These are phyloP conservation scores for Halotydeus destructor DNA, from an alignment of 1,140 invertebrate species.

Conservation along the genomic window DNA sequence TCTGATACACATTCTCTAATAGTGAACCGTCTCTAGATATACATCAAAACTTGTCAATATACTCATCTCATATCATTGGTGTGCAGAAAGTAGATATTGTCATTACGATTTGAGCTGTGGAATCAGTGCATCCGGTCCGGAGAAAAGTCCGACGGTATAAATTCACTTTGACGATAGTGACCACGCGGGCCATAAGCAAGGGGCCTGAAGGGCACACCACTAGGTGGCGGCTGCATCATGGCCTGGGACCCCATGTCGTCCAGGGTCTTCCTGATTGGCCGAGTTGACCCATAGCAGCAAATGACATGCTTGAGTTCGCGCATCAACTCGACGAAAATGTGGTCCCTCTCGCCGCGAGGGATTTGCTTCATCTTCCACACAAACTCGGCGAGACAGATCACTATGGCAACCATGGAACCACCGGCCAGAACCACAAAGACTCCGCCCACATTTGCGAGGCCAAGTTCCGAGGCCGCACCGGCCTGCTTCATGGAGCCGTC, in stretches of 20 bases:
- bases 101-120: no score
- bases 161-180: no score
- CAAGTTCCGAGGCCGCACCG: conserved; percentile 21
- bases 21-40: no score
- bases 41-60: no score
- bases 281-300: neutral
- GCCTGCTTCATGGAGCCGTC: conserved; percentile 18
- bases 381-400: neutral
- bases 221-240: neutral
- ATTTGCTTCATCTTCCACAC: conserved; percentile 1
- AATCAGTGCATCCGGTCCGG: no score
- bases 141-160: no score
- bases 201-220: neutral
- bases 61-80: no score
- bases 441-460: conserved; percentile 27
- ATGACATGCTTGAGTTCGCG: neutral
- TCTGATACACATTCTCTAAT: no score
- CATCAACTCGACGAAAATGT: neutral
- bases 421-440: conserved; percentile 27
- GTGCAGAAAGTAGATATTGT: no score
- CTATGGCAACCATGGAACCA: conserved; percentile 20
- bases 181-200: no score
- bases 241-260: conserved; percentile 3
- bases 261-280: neutral
- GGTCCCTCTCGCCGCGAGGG: neutral